A percentile compares a stretch with the other conserved stretches of the same genome.
These are phyloP conservation scores for Calephelis perditalis DNA, from an alignment of 2,888 invertebrate species.

Conservation along the genomic window DNA sequence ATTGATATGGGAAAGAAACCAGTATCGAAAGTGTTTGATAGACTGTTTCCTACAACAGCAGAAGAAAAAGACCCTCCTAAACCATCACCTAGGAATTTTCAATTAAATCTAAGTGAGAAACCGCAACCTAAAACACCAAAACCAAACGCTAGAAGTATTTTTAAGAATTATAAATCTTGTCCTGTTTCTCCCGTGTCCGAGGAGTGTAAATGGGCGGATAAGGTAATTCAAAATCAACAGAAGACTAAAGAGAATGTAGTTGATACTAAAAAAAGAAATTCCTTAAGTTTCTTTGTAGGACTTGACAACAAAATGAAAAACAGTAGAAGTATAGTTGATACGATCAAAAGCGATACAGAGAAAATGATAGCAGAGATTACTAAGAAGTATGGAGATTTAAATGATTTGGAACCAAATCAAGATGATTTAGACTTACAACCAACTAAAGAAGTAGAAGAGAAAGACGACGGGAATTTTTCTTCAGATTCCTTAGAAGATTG, in stretches of 20 bases:
- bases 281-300: slow-evolving; percentile 82
- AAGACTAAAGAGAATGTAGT: slow-evolving; percentile 53
- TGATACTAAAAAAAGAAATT: slow-evolving; percentile 76
- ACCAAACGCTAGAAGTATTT: slow-evolving; percentile 71
- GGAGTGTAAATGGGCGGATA: slow-evolving; percentile 82
- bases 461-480: slow-evolving; percentile 85
- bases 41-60: slow-evolving; percentile 54
- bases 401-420: slow-evolving; percentile 59
- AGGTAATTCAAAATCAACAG: slow-evolving; percentile 46
- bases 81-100: slow-evolving; percentile 57
- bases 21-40: slow-evolving; percentile 62
- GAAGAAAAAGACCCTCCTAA: slow-evolving; percentile 47
- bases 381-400: slow-evolving; percentile 80
- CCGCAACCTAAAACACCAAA: slow-evolving; percentile 52
- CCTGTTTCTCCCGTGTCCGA: slow-evolving; percentile 91
- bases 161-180: slow-evolving; percentile 85
- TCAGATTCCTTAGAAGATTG: slow-evolving; percentile 88
- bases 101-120: slow-evolving; percentile 59
- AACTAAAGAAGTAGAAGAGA: slow-evolving; percentile 53
- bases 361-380: slow-evolving; percentile 83
- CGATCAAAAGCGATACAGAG: slow-evolving; percentile 81
- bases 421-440: slow-evolving; percentile 60
- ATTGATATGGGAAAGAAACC: slow-evolving; percentile 56
- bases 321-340: slow-evolving; percentile 77
- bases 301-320: slow-evolving; percentile 67